These are phyloP conservation scores for Eriocheir sinensis DNA, from an alignment of 1,140 invertebrate genomes.

Conservation along the genomic window DNA sequence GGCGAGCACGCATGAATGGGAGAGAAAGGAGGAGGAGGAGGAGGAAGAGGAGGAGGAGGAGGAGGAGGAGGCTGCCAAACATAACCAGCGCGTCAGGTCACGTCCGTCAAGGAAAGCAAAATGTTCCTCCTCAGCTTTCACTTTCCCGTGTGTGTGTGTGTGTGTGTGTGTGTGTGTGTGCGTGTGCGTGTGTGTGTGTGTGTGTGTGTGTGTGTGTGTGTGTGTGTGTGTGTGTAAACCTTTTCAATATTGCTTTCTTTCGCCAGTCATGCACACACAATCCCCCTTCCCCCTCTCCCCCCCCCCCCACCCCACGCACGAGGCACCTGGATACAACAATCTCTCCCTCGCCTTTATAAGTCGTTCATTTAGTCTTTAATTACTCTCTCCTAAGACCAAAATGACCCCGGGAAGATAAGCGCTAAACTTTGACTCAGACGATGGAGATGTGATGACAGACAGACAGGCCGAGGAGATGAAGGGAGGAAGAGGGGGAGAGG, in stretches of 20 bases:
- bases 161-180: no score
- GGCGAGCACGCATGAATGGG: not conserved
- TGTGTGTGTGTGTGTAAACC: not conserved
- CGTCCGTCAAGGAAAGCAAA: not conserved
- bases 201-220: not conserved
- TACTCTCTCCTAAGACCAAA: conserved; percentile 25
- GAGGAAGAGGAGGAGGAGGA: not conserved
- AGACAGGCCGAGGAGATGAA: no score
- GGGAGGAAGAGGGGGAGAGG: not conserved
- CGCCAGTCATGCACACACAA: no score
- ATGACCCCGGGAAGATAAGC: not conserved
- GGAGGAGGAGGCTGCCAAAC: not conserved
- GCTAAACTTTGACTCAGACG: not conserved
- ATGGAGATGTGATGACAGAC: not conserved
- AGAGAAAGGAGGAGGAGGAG: not conserved
- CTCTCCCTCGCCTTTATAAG: not conserved
- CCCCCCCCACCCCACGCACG: not conserved
- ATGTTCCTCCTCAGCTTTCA: not conserved
- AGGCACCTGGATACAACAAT: not conserved
- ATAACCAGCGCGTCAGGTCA: conserved; percentile 1
- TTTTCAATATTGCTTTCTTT: no score
- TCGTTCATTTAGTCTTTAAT: not conserved
- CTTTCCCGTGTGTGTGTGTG: conserved; percentile 9
- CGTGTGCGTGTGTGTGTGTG: not conserved
- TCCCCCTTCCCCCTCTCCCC: no score